A percentile compares a stretch with the other conserved stretches of the same genome.
Conservation (phyloP, 2,888 invertebrate species). For the Cyaniris semiargus region DNA sequence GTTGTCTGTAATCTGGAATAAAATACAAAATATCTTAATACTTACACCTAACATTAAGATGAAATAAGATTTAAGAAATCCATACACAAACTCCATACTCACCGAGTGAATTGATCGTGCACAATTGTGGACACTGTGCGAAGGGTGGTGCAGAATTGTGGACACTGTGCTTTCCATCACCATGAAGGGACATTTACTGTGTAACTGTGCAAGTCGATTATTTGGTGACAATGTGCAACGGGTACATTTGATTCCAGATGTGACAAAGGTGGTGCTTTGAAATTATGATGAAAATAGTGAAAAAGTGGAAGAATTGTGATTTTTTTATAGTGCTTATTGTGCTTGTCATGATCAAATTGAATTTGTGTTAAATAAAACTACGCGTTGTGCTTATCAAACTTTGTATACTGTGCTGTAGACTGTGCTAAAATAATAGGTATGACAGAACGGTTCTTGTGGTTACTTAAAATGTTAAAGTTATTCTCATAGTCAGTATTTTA, state of each 20-base stretch:
- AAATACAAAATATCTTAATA: constrained; percentile 36
- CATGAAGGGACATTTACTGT: constrained; percentile 16
- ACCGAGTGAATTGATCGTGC: constrained; percentile 32
- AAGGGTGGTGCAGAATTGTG: constrained; percentile 26
- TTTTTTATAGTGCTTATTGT: neutral
- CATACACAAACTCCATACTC: constrained; percentile 18
- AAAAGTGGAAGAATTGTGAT: neutral
- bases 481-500: too few relatives aligned
- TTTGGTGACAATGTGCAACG: constrained; percentile 2
- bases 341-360: neutral
- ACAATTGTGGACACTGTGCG: constrained; percentile 24
- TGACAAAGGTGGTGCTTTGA: constrained; percentile 7
- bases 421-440: neutral
- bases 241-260: neutral
- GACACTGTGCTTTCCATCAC: constrained; percentile 25
- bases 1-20: constrained; percentile 66
- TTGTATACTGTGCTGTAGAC: neutral
- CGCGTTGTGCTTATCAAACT: neutral
- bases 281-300: neutral
- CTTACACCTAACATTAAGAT: neutral
- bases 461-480: neutral
- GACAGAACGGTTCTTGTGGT: neutral
- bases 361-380: neutral
- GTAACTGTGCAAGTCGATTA: constrained; percentile 12
- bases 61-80: constrained; percentile 13